phyloP scores from a whole-genome alignment of 2,888 invertebrate genomes.

The Agrotis clavis region DNA sequence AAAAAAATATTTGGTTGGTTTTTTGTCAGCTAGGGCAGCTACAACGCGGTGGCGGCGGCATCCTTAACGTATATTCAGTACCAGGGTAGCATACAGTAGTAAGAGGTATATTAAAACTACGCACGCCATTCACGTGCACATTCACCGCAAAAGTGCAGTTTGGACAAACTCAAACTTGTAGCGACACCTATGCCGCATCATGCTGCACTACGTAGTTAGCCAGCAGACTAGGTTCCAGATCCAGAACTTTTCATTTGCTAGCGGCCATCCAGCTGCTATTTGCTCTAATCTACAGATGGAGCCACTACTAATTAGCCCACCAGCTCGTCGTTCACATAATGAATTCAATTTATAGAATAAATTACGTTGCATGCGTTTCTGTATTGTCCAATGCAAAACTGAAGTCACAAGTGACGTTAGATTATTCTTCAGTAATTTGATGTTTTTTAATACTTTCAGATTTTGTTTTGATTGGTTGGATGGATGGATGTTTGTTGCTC shows the following conservation, averaged over 20 bases:
- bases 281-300: constrained; percentile 28
- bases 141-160: not conserved
- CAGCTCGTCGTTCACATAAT: not conserved
- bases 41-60: not conserved
- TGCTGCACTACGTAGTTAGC: constrained; percentile 7
- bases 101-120: not conserved
- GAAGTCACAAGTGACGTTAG: not conserved
- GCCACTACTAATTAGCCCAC: not conserved
- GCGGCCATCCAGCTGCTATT: not conserved
- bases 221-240: not conserved
- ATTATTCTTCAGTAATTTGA: not conserved
- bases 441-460: no score
- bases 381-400: not conserved
- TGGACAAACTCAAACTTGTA: not conserved
- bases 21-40: no score
- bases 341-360: not conserved
- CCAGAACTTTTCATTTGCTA: not conserved
- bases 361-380: not conserved
- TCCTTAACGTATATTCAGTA: constrained; percentile 1
- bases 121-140: not conserved
- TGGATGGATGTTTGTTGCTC: no score
- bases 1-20: no score
- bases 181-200: constrained; percentile 9
- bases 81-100: not conserved
- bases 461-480: no score